Percentiles rank a stretch among this genome's conserved stretches.
phyloP scores from a whole-genome alignment of 2,888 invertebrate species.

The Perizoma affinitatum region DNA sequence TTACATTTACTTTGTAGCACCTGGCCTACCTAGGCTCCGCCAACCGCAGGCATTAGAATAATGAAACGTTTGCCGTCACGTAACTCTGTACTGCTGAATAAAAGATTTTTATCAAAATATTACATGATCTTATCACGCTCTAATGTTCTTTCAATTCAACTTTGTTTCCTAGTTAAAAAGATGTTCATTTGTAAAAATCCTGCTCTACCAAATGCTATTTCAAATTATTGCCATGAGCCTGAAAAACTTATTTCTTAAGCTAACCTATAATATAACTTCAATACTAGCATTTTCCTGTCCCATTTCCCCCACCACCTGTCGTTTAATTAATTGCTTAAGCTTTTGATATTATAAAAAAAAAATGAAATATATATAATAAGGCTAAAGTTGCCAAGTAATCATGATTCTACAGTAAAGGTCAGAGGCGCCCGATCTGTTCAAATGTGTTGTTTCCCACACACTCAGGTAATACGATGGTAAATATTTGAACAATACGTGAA shows the following conservation, averaged over 20 bases:
- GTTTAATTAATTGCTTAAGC: too few relatives aligned
- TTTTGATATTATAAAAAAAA: too few relatives aligned
- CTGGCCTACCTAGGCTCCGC: constrained; percentile 67
- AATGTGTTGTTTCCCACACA: constrained; percentile 38
- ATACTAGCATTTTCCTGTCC: too few relatives aligned
- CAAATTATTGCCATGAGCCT: too few relatives aligned
- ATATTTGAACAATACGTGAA: constrained; percentile 40
- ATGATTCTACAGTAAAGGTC: constrained; percentile 32
- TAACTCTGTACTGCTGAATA: constrained; percentile 64
- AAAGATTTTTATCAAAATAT: constrained; percentile 55
- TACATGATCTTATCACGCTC: constrained; percentile 5
- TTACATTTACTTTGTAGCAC: constrained; percentile 81
- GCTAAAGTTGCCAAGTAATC: constrained; percentile 35
- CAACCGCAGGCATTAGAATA: constrained; percentile 75
- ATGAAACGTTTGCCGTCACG: constrained; percentile 69
- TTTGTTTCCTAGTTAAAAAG: neutral
- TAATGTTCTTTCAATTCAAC: constrained; percentile 31
- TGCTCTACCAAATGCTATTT: too few relatives aligned
- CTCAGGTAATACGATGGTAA: constrained; percentile 41
- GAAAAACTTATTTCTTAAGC: too few relatives aligned
- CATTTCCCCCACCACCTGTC: too few relatives aligned
- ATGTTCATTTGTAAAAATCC: too few relatives aligned
- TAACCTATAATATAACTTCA: too few relatives aligned
- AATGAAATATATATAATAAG: constrained; percentile 8
- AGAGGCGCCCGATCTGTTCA: constrained; percentile 30